Conservation (phyloP, 2,888 invertebrate genomes). For the Meteorus colon region DNA sequence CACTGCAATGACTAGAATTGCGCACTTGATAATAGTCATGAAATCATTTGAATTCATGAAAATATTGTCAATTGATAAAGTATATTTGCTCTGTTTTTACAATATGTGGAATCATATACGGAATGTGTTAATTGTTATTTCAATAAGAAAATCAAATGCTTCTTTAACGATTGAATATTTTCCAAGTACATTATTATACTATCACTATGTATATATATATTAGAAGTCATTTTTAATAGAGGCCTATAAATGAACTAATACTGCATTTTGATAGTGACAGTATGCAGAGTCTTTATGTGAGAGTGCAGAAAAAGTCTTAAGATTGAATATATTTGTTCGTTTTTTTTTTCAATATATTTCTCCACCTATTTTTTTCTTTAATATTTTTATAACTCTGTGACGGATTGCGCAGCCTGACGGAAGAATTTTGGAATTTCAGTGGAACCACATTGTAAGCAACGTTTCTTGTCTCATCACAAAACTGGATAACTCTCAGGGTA, state of each 20-base stretch:
- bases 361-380: background rate
- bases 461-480: too few species aligned
- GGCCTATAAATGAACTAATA: conserved; percentile 1
- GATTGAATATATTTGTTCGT: background rate
- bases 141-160: background rate
- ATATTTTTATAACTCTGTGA: background rate
- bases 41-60: background rate
- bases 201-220: background rate
- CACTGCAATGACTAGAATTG: background rate
- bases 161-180: background rate
- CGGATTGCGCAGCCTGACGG: too few species aligned
- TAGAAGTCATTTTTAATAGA: background rate
- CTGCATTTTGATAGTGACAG: conserved; percentile 6
- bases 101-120: background rate
- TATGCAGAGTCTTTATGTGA: background rate
- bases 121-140: background rate
- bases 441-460: too few species aligned
- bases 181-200: background rate
- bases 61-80: background rate
- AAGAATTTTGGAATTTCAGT: background rate
- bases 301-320: background rate
- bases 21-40: background rate
- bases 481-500: too few species aligned
- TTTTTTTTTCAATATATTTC: background rate
- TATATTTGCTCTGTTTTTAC: background rate